Conservation (phyloP, 2,113 vertebrate genomes). For the Dasypus novemcinctus region DNA sequence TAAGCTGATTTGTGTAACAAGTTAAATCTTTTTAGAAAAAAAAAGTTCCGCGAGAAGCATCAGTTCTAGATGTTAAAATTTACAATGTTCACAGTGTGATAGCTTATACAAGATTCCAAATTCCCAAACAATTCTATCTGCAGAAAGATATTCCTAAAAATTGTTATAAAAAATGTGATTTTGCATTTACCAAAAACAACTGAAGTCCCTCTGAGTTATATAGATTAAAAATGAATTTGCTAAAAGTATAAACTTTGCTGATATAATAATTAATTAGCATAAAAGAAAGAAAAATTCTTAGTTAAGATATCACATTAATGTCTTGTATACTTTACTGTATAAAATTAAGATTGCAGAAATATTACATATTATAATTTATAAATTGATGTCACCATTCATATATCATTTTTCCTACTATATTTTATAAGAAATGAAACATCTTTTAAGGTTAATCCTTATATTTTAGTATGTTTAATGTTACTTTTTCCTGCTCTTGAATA, state of each 20-base stretch:
- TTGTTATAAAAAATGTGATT: not conserved
- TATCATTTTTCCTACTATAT: not conserved
- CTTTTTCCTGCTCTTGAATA: not conserved
- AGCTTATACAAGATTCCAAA: not conserved
- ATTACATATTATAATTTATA: not conserved
- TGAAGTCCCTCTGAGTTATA: not conserved
- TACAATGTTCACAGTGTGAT: not conserved
- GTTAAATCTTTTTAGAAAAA: not conserved
- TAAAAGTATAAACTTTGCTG: not conserved
- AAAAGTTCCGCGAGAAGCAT: not conserved
- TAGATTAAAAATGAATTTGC: not conserved
- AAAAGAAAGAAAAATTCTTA: not conserved
- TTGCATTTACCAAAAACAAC: not conserved
- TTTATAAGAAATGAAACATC: not conserved
- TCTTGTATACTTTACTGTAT: not conserved
- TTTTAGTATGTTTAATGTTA: not conserved
- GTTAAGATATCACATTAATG: not conserved
- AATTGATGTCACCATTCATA: not conserved
- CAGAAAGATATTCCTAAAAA: not conserved
- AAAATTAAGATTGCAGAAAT: not conserved
- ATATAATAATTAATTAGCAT: not conserved
- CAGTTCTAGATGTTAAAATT: not conserved
- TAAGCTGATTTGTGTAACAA: not conserved
- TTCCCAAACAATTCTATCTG: not conserved
- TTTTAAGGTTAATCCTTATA: not conserved